These are phyloP conservation scores for Enteromius anoplus DNA, from an alignment of 2,797 vertebrate species.

Conservation along the genomic window DNA sequence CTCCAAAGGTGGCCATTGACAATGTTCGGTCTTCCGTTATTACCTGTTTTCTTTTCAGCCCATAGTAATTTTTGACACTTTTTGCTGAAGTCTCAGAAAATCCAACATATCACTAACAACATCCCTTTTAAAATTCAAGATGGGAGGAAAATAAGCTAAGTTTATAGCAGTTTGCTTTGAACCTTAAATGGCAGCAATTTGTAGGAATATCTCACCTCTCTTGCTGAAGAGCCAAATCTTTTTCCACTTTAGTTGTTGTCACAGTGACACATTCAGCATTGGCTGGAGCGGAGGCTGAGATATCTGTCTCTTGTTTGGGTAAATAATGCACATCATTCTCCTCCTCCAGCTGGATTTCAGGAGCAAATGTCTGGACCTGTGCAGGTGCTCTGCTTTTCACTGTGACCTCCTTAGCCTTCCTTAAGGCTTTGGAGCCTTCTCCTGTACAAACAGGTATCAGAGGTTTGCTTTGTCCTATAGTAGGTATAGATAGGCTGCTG, in stretches of 20 bases:
- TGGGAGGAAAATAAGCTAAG: background rate
- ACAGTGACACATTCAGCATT: conserved; percentile 9
- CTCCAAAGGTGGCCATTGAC: conserved; percentile 13
- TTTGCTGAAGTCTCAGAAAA: background rate
- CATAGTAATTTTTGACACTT: conserved; percentile 4
- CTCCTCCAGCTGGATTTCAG: conserved; percentile 41
- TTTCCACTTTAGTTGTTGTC: conserved; percentile 15
- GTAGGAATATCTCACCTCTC: conserved; percentile 50
- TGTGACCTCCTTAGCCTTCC: conserved; percentile 61
- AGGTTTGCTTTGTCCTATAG: conserved; percentile 1
- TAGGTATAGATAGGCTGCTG: background rate
- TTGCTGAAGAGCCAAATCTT: conserved; percentile 15
- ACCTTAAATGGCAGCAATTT: conserved; percentile 11
- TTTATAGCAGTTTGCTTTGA: conserved; percentile 3
- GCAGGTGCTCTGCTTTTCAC: conserved; percentile 60
- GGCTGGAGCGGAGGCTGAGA: background rate
- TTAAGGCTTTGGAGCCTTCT: conserved; percentile 45
- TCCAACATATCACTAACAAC: background rate
- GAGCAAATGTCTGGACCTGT: conserved; percentile 62
- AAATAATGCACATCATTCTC: conserved; percentile 14
- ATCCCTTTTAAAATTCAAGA: background rate
- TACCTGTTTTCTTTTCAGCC: background rate
- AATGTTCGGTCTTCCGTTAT: conserved; percentile 3
- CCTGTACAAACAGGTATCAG: conserved; percentile 9
- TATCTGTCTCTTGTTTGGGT: conserved; percentile 21